A percentile compares a stretch with the other conserved stretches of the same genome.
Evolutionary conservation across 2,797 vertebrate species (phyloP).

Genomic region (Denticeps clupeoides): DNA sequence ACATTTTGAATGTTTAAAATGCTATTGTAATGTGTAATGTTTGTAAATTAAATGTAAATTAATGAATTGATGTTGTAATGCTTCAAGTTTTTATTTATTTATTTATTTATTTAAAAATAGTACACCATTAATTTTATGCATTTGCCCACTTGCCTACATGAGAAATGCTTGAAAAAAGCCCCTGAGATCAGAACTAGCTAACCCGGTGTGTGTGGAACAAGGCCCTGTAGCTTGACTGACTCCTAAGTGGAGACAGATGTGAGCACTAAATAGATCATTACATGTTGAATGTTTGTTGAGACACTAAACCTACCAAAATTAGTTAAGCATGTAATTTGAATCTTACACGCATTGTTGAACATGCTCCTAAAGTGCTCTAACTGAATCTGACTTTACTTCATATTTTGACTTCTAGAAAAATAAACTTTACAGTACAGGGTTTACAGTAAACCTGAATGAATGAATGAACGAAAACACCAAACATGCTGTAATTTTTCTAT

Average conservation of each 20-base stretch:
- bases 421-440: constrained; percentile 17
- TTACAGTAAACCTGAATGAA: constrained; percentile 14
- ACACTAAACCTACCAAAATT: constrained; percentile 27
- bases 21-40: no score
- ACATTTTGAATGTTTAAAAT: no score
- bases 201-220: constrained; percentile 1
- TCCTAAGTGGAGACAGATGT: constrained; percentile 42
- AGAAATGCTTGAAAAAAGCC: constrained; percentile 1
- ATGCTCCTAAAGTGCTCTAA: constrained; percentile 13
- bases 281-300: constrained; percentile 34
- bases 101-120: no score
- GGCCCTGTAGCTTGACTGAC: constrained; percentile 5
- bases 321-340: constrained; percentile 28
- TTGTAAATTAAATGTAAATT: no score
- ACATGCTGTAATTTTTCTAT: background rate
- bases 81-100: no score
- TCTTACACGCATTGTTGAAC: constrained; percentile 28
- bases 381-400: constrained; percentile 23
- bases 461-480: constrained; percentile 5
- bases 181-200: constrained; percentile 1
- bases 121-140: no score
- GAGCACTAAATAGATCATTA: constrained; percentile 35
- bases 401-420: constrained; percentile 16
- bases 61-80: no score
- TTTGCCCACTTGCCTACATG: background rate